Evolutionary conservation across 2,888 invertebrate genomes (phyloP), one percentile per base, ranked within the genome.

Genomic region (Taenaris catops): DNA sequence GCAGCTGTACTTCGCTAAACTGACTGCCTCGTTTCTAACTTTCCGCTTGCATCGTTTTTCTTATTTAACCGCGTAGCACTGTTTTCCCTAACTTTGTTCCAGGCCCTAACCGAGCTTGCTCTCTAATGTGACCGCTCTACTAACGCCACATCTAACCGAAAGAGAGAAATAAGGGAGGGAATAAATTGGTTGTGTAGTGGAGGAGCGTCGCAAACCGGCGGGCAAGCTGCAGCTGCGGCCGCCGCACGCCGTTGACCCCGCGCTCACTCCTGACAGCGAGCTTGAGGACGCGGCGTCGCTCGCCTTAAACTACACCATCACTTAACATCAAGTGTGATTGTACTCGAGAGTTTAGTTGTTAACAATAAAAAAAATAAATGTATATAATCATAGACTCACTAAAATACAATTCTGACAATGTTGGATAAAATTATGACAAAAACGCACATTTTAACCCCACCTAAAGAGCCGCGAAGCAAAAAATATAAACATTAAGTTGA

Each of bases 101-200:
- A 88, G 87, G 86, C 86, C 78, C 83, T 88, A 87, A 87, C 86
- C 86, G 86, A 80, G 87, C 86, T 87, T 88, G 87, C 80, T 79
- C 87, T 76, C 68, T 88, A 81, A 84, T 88, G 87, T 88, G 87
- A 88, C 67, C 74, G 81, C 86, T 63, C 75, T 83, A 87, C 87
- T 87, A 87, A 87, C 84, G 81, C 73, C 76, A 69, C 66, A 78
- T 67, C 70, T 86, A 83, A 86, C 63, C 73, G 69, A 73, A 68
- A 64, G 66, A 72, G 80, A 76, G 74, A 72, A n/a, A 67, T 80
- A 79, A 81, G 72, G 81, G 74, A 70, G 74, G 71, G 73, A 67
- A 65, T 65, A 55, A 60, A 60, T 76, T 83, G 81, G 76, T 86
- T 83, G 83, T 83, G 73, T 86, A 87, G 87, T 76, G 63, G 86